phyloP scores from a whole-genome alignment of 2,113 vertebrate genomes.

The Oreochromis tanganicae region DNA sequence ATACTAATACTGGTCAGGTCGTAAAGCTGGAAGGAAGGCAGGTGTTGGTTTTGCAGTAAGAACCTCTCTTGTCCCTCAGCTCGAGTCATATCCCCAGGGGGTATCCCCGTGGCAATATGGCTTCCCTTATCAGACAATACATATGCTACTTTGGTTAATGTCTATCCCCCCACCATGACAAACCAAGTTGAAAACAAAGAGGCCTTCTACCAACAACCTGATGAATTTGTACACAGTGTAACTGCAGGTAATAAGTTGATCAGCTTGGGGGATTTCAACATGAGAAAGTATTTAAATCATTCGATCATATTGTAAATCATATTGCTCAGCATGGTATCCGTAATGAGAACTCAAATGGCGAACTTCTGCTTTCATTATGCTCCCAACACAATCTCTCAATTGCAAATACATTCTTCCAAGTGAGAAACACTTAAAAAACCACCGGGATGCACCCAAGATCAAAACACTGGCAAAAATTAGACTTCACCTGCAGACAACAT shows the following conservation, averaged over 20 bases:
- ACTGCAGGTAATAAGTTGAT: too few relatives aligned
- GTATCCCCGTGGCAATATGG: too few relatives aligned
- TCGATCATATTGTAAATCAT: neutral
- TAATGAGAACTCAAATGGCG: neutral
- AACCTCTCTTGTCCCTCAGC: too few relatives aligned
- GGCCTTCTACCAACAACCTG: too few relatives aligned
- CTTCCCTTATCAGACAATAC: too few relatives aligned
- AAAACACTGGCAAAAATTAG: neutral
- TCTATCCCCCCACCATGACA: too few relatives aligned
- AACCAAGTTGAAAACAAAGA: too few relatives aligned
- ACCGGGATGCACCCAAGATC: neutral
- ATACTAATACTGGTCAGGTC: neutral
- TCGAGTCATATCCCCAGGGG: too few relatives aligned
- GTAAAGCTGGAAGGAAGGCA: neutral
- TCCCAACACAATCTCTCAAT: neutral
- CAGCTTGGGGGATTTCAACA: too few relatives aligned
- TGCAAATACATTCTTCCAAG: neutral
- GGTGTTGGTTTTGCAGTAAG: neutral
- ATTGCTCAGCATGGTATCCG: neutral
- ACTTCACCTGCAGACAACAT: neutral
- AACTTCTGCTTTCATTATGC: neutral
- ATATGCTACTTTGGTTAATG: too few relatives aligned
- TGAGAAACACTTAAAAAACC: neutral
- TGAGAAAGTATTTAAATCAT: neutral
- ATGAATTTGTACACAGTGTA: too few relatives aligned